Evolutionary conservation across 2,888 invertebrate species (phyloP).

Genomic region (Vesta saturnalis): DNA sequence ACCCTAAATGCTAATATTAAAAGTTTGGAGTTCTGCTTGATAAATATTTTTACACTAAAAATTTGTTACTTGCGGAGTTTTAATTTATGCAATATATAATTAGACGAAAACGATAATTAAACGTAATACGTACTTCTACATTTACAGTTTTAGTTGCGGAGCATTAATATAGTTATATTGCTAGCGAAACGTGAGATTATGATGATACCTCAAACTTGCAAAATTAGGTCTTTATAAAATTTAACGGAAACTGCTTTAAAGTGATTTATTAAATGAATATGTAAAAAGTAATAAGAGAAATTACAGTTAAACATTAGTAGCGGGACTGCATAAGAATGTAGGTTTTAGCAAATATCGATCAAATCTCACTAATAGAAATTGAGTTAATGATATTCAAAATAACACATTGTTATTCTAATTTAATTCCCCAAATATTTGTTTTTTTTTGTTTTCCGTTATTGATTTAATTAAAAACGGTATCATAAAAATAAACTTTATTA

Average conservation of each 20-base stretch:
- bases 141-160: slow-evolving; percentile 10
- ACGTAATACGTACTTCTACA: neutral
- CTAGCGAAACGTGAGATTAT: slow-evolving; percentile 11
- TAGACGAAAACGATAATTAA: neutral
- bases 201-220: slow-evolving; percentile 8
- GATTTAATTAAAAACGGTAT: slow-evolving; percentile 11
- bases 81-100: too few species aligned
- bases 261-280: slow-evolving; percentile 14
- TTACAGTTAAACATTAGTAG: slow-evolving; percentile 10
- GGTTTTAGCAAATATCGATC: slow-evolving; percentile 10
- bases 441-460: neutral
- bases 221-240: slow-evolving; percentile 9
- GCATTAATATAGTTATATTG: slow-evolving; percentile 8
- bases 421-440: neutral
- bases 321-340: neutral
- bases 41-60: too few species aligned
- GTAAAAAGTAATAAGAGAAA: slow-evolving; percentile 13
- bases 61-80: too few species aligned
- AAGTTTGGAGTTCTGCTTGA: too few species aligned
- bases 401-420: neutral
- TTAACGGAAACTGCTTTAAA: slow-evolving; percentile 13
- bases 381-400: slow-evolving; percentile 7
- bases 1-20: too few species aligned
- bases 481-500: too few species aligned
- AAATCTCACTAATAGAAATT: neutral